A percentile compares a stretch with the other conserved stretches of the same genome.
phyloP scores from a whole-genome alignment of 2,888 invertebrate species.

The Sphinx pinastri region DNA sequence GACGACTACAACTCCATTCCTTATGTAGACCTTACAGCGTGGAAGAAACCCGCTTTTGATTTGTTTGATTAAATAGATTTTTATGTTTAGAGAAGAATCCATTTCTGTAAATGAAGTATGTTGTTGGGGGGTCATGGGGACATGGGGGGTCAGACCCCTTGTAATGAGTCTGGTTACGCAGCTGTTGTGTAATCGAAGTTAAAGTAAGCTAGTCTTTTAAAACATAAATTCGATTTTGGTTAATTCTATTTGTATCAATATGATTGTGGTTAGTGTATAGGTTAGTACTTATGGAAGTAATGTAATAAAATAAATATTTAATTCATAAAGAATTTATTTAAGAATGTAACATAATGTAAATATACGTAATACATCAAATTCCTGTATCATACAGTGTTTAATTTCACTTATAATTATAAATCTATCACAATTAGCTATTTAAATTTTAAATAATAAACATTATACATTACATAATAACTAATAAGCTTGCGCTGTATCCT shows the following conservation, averaged over 20 bases:
- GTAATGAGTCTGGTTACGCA: background rate
- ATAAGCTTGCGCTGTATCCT: too few relatives aligned
- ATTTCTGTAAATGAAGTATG: too few relatives aligned
- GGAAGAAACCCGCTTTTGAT: conserved; percentile 66
- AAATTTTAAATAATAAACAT: background rate
- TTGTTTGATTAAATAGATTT: conserved; percentile 45
- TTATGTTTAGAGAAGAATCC: background rate
- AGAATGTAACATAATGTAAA: conserved; percentile 21
- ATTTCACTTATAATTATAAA: background rate
- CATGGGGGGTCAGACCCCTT: background rate
- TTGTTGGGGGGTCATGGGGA: background rate
- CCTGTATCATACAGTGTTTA: background rate
- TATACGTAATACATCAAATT: conserved; percentile 5
- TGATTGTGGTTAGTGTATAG: background rate
- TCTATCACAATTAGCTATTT: background rate
- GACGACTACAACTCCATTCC: conserved; percentile 72
- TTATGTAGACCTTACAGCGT: conserved; percentile 72
- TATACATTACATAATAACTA: background rate
- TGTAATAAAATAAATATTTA: conserved; percentile 7
- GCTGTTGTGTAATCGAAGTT: background rate
- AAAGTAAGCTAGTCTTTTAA: background rate
- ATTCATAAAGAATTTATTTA: conserved; percentile 10
- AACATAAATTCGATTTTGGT: background rate
- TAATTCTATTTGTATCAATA: background rate
- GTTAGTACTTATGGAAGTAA: background rate